These are phyloP conservation scores for Euplexia lucipara DNA, from an alignment of 2,888 invertebrate genomes.

Conservation along the genomic window DNA sequence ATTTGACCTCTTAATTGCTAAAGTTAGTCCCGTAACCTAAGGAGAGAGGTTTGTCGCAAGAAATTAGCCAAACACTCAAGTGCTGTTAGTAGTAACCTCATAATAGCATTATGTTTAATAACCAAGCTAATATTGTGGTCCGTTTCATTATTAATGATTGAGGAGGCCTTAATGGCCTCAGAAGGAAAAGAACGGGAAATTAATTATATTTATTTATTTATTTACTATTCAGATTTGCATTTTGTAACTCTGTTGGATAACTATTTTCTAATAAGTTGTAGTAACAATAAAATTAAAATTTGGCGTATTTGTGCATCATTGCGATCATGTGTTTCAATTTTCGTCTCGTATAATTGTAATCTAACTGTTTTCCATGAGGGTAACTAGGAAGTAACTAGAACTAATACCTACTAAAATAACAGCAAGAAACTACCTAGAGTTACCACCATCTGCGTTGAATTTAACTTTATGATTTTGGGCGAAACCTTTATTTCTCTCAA, in stretches of 20 bases:
- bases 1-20: neutral
- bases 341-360: neutral
- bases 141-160: neutral
- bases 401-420: too few relatives aligned
- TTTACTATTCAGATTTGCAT: too few relatives aligned
- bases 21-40: neutral
- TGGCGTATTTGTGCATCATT: neutral
- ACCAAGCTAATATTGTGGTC: conserved; percentile 5
- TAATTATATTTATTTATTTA: too few relatives aligned
- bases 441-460: too few relatives aligned
- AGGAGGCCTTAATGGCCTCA: neutral
- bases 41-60: neutral
- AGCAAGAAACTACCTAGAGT: too few relatives aligned
- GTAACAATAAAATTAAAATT: too few relatives aligned
- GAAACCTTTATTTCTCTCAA: too few relatives aligned
- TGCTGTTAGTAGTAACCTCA: neutral
- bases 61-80: conserved; percentile 22
- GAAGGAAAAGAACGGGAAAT: neutral
- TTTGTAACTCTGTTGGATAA: too few relatives aligned
- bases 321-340: neutral
- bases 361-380: too few relatives aligned
- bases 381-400: too few relatives aligned
- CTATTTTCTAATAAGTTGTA: too few relatives aligned
- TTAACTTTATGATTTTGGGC: too few relatives aligned
- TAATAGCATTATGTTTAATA: neutral